Evolutionary conservation across 2,113 vertebrate genomes (phyloP).

Genomic region (Cavia porcellus): DNA sequence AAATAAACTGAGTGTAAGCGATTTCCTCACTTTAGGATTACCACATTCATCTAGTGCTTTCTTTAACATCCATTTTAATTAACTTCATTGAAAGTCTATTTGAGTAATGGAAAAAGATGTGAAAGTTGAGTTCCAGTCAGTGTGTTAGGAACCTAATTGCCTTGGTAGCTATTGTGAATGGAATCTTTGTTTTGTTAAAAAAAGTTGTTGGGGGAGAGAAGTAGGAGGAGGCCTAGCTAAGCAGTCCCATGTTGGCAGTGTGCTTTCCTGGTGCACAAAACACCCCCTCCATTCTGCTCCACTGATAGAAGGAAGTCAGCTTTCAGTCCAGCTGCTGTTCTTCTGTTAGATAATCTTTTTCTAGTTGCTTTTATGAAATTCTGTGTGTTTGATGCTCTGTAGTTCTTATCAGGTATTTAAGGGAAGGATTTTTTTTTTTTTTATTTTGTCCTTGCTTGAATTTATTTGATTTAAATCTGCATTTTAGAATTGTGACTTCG

Average conservation of each 20-base stretch:
- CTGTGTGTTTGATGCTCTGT: neutral
- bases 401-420: neutral
- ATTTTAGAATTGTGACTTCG: constrained; percentile 3
- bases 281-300: neutral
- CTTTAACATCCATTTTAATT: neutral
- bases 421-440: constrained; percentile 23
- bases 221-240: neutral
- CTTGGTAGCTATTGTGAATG: neutral
- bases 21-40: constrained; percentile 1
- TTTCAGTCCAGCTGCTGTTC: neutral
- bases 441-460: neutral
- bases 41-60: neutral
- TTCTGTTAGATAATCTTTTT: neutral
- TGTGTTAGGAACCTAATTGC: neutral
- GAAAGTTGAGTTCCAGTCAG: neutral
- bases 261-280: neutral
- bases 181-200: neutral
- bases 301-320: neutral
- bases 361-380: constrained; percentile 11
- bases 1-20: neutral
- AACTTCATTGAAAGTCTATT: neutral
- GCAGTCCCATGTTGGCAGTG: neutral
- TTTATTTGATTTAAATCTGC: constrained; percentile 23
- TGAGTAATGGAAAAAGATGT: neutral
- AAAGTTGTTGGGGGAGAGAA: neutral